A percentile compares a stretch with the other conserved stretches of the same genome.
phyloP scores from a whole-genome alignment of 2,888 invertebrate genomes.

The Zhuqinia jingwanae region DNA sequence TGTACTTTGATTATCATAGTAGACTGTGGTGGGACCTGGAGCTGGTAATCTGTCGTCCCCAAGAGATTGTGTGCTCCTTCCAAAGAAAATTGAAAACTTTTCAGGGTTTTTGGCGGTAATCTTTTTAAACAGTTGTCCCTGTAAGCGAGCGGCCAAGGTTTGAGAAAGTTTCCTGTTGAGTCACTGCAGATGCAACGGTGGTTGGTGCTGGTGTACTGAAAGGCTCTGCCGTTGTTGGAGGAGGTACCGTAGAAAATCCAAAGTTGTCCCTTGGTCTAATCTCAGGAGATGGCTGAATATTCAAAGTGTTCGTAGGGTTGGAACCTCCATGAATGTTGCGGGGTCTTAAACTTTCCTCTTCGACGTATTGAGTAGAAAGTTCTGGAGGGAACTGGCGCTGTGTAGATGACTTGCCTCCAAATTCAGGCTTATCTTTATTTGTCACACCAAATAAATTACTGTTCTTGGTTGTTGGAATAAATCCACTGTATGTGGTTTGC shows the following conservation, averaged over 20 bases:
- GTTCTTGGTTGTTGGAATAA: slow-evolving; percentile 36
- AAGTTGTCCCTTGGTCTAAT: slow-evolving; percentile 51
- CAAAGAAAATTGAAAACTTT: slow-evolving; percentile 70
- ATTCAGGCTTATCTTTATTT: slow-evolving; percentile 9
- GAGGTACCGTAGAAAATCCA: slow-evolving; percentile 70
- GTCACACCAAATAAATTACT: slow-evolving; percentile 44
- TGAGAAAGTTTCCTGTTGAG: slow-evolving; percentile 61
- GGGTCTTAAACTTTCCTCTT: slow-evolving; percentile 57
- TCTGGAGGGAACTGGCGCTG: slow-evolving; percentile 53
- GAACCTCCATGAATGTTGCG: slow-evolving; percentile 57
- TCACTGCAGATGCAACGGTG: slow-evolving; percentile 39
- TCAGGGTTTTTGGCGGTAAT: slow-evolving; percentile 63
- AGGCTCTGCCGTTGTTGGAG: slow-evolving; percentile 71
- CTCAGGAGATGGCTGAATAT: not conserved
- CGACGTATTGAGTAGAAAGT: slow-evolving; percentile 57
- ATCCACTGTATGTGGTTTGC: slow-evolving; percentile 55
- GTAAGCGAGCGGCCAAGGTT: slow-evolving; percentile 39
- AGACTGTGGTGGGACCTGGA: slow-evolving; percentile 46
- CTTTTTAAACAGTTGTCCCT: slow-evolving; percentile 61
- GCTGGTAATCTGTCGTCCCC: slow-evolving; percentile 53
- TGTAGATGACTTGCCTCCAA: slow-evolving; percentile 35
- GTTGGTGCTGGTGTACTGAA: slow-evolving; percentile 51
- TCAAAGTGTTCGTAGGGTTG: slow-evolving; percentile 38
- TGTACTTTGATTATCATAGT: slow-evolving; percentile 32
- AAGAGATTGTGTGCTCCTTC: slow-evolving; percentile 54